These are phyloP conservation scores for Tenualosa ilisha DNA, from an alignment of 2,797 vertebrate genomes.

Conservation along the genomic window DNA sequence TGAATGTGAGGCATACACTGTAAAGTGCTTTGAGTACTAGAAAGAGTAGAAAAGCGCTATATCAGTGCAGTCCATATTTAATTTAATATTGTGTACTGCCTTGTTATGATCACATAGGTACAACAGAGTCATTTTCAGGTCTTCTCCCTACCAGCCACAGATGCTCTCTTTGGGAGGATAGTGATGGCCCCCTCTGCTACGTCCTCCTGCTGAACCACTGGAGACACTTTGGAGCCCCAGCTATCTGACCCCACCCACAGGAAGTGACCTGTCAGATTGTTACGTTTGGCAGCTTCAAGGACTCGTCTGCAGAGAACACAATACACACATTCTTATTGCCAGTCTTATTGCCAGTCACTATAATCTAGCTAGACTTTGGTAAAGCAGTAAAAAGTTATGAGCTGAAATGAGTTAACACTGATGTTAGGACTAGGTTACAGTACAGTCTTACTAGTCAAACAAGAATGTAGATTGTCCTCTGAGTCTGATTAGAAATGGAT, in stretches of 20 bases:
- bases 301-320: conserved; percentile 75
- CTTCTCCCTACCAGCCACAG: conserved; percentile 84
- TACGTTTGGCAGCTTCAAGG: conserved; percentile 87
- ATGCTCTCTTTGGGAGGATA: conserved; percentile 93
- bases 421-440: too few species aligned
- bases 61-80: too few species aligned
- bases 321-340: neutral
- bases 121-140: neutral
- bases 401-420: too few species aligned
- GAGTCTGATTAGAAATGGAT: neutral
- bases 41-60: too few species aligned
- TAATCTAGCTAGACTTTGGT: neutral
- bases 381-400: neutral
- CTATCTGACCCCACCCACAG: conserved; percentile 98
- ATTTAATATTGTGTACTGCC: neutral
- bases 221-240: conserved; percentile 95
- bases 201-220: conserved; percentile 89
- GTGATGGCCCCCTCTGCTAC: conserved; percentile 94
- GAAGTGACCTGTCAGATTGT: conserved; percentile 93
- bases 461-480: neutral
- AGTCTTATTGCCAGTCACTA: neutral
- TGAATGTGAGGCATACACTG: too few species aligned
- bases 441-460: too few species aligned
- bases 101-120: neutral
- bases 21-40: too few species aligned